Evolutionary conservation across 2,888 invertebrate species (phyloP).

Genomic region (Cantharis rufa): DNA sequence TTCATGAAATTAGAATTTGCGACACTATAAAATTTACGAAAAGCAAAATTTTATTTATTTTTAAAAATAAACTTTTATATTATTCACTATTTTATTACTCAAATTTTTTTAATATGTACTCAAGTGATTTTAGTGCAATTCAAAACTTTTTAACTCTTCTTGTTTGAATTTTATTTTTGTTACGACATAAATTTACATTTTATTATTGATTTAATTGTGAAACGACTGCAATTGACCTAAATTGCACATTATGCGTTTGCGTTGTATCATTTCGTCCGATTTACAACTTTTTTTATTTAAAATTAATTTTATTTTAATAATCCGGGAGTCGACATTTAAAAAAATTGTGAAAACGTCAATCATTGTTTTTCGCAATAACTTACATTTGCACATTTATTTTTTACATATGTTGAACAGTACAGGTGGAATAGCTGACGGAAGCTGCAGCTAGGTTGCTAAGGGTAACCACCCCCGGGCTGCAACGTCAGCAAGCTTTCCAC

Average conservation of each 20-base stretch:
- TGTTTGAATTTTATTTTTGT: background rate
- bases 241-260: background rate
- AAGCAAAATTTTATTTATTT: background rate
- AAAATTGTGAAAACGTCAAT: background rate
- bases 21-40: background rate
- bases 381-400: background rate
- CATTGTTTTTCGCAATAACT: slow-evolving; percentile 1
- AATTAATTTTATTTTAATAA: too few species aligned
- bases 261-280: background rate
- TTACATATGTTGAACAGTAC: slow-evolving; percentile 23
- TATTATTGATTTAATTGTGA: background rate
- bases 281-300: background rate
- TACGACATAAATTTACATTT: background rate
- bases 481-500: slow-evolving; percentile 26
- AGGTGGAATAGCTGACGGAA: slow-evolving; percentile 24
- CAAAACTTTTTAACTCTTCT: background rate
- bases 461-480: slow-evolving; percentile 34
- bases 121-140: background rate
- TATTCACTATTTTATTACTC: background rate
- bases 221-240: background rate
- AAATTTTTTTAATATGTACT: background rate
- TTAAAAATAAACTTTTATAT: background rate
- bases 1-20: background rate
- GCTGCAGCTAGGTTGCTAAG: slow-evolving; percentile 33
- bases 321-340: background rate